Conservation (phyloP, 2,888 invertebrate genomes). For the Chalcosyrphus nemorum region DNA sequence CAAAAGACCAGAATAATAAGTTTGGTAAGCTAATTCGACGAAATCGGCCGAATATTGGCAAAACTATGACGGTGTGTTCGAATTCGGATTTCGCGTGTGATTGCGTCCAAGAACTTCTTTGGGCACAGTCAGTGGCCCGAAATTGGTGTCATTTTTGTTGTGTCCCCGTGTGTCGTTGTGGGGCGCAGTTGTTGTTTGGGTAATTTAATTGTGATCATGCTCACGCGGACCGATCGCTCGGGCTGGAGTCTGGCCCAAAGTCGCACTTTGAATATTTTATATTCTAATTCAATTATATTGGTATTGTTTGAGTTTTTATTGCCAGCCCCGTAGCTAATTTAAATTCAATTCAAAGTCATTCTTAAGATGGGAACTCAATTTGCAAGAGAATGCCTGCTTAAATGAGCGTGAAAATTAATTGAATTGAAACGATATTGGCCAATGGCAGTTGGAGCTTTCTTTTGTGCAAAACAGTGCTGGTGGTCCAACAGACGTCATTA, state of each 20-base stretch:
- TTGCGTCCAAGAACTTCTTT: conserved; percentile 21
- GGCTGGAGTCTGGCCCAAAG: conserved; percentile 56
- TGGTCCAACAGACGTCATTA: conserved; percentile 6
- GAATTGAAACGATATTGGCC: conserved; percentile 4
- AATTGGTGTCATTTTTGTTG: conserved; percentile 65
- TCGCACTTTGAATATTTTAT: conserved; percentile 56
- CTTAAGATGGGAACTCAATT: conserved; percentile 49
- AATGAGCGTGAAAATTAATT: conserved; percentile 18
- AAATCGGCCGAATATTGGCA: conserved; percentile 47
- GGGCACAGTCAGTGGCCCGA: conserved; percentile 2
- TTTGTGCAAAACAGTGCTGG: conserved; percentile 4
- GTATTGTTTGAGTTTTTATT: conserved; percentile 48
- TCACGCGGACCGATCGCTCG: conserved; percentile 10
- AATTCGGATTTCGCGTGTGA: conserved; percentile 5
- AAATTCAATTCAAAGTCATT: conserved; percentile 49
- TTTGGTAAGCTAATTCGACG: conserved; percentile 59
- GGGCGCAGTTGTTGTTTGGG: conserved; percentile 48
- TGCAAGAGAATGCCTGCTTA: conserved; percentile 30
- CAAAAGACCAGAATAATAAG: conserved; percentile 70
- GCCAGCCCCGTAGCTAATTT: conserved; percentile 30
- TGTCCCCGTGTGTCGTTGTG: too few species aligned
- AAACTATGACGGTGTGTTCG: conserved; percentile 26
- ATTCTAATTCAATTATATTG: conserved; percentile 63
- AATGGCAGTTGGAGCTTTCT: neutral
- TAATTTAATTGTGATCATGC: conserved; percentile 71